Evolutionary conservation across 2,797 vertebrate species (phyloP), one percentile per base, ranked within the genome.

Genomic region (Typhlichthys eigenmanni): DNA sequence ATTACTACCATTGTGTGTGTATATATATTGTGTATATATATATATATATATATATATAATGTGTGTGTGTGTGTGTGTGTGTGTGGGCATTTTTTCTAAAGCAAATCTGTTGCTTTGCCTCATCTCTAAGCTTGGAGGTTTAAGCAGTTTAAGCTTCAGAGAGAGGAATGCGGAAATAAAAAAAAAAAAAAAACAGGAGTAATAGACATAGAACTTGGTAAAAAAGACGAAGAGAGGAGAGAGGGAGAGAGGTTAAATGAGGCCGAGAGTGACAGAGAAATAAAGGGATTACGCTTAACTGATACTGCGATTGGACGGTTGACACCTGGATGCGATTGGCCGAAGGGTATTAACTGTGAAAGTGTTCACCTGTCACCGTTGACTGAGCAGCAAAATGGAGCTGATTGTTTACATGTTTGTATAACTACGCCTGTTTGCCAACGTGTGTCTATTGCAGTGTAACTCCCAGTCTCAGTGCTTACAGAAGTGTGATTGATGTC

Each of bases 401-500:
- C 43, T 13, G 12, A 43, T 47, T 34, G 12, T 46, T 10, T 64
- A 46, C 38, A 46, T 32, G 46, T 50, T 47, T 43, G 53, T 57
- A 14, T 57, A 45, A 51, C 47, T 46, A 32, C 57, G 32, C 13
- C 45, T 60, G 19, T 50, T n/a, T 60, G 58, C 12, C 2, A 29
- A 19, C 34, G 29, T 34, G 52, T 34, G 53, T 56, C 29, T 38
- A 47, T 38, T 13, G 6, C n/a, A 24, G 32, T 32, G 48, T 55
- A 13, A 16, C 9, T 12, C 13, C 16, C 24, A 11, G 16, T 24
- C 12, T 6, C 29, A 14, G 24, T 38, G 58, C 5, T 11, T 34
- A 9, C n/a, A 24, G 24, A 13, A 17, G 50, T 32, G 46, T 29
- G 19, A 60, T 60, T 60, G 58, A 47, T 60, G 46, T 49, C 29